Conservation (phyloP, 2,797 vertebrate genomes). For the Tolypeutes matacus region DNA sequence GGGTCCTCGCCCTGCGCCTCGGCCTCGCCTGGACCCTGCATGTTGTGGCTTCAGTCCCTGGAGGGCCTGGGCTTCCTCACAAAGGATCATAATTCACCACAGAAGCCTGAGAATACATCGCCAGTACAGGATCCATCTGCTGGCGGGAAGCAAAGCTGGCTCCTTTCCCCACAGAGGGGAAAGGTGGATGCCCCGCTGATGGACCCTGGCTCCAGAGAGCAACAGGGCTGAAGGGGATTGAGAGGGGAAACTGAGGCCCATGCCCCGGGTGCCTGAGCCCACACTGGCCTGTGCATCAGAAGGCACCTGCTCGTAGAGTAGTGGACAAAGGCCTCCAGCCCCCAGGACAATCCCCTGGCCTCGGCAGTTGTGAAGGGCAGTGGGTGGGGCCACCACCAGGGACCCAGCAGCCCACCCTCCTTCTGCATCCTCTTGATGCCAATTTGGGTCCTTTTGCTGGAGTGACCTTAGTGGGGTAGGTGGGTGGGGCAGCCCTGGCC, state of each 20-base stretch:
- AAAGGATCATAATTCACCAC: not conserved
- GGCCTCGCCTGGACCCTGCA: not conserved
- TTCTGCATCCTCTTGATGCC: not conserved
- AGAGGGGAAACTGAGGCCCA: not conserved
- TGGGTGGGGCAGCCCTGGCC: not conserved
- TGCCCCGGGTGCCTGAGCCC: not conserved
- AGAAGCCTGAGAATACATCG: not conserved
- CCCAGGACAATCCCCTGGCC: not conserved
- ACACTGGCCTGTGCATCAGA: not conserved
- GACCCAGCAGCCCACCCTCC: too few species aligned
- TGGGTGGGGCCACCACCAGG: not conserved
- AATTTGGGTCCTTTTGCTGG: not conserved
- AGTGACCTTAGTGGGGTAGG: not conserved
- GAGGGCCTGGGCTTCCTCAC: not conserved
- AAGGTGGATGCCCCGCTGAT: too few species aligned
- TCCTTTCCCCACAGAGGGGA: not conserved
- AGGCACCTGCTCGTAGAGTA: not conserved
- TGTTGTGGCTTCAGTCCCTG: not conserved
- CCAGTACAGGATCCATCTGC: accelerated
- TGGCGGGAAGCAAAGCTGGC: not conserved
- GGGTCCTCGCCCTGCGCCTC: not conserved
- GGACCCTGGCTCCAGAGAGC: not conserved
- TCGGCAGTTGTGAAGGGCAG: not conserved
- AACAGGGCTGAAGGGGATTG: not conserved
- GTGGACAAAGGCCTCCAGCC: too few species aligned